Base-by-base conservation (phyloP, 2,888 invertebrate genomes). In the Drosophila affinis region DNA sequence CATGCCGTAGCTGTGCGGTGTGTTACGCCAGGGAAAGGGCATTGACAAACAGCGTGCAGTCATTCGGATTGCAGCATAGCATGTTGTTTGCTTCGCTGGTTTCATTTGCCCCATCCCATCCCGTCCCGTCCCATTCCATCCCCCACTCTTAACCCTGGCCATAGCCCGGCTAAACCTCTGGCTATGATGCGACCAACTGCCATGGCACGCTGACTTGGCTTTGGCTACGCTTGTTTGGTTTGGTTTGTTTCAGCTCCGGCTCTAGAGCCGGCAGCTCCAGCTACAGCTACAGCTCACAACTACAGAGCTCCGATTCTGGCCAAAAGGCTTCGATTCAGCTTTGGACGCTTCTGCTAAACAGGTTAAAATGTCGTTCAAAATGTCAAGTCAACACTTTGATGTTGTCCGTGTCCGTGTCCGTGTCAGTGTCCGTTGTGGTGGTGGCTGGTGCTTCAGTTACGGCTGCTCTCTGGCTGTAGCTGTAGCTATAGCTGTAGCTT, bases 331-430 rank as follows among this genome's bases (percentile, higher is more conserved):
- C 48, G 62, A 48, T 52, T 56, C 45, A 24, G 60, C 45, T 45
- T 57, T 63, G 59, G 78, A 75, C 81, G 85, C 85, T 73, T 75
- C 78, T 76, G 78, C 87, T 89, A 89, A 89, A 88, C 89, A 88
- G 84, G 87, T 87, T 87, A 88, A 88, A 88, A 87, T 87, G 87
- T 87, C 87, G 89, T 89, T 87, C 88, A 88, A 89, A 85, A 89
- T 87, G 89, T 88, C 89, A 88, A 87, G 88, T 88, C 88, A 84
- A 88, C 89, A 88, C 87, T 89, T 89, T 88, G 87, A 86, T 89
- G 89, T 88, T 81, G 88, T 83, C 87, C 87, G 84, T 84, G 74
- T 82, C 55, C 18, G 27, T 27, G 27, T 9, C 27, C 27, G 67
- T 74, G 62, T 57, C 44, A 48, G 34, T 58, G 60, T 74, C 62